Base-by-base conservation (phyloP, 92 coral and sea anemone species). In the Siderastrea radians region DNA sequence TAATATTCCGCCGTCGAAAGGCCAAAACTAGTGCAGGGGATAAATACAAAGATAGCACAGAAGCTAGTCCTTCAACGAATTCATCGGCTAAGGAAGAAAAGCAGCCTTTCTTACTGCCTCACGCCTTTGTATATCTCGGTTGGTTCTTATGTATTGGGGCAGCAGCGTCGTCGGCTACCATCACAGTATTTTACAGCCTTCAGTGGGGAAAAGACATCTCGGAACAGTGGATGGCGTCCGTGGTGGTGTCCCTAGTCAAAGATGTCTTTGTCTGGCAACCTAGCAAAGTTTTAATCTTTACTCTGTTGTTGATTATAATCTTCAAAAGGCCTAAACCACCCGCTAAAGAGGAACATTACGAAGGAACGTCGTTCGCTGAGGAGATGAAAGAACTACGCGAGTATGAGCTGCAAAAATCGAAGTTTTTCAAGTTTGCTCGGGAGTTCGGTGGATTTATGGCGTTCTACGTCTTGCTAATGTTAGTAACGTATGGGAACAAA, bases 211-310 rank as follows among this genome's bases (percentile, higher is more conserved):
- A 90, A 68, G 85, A 85, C 50, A 89, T 90, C 8, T 87, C 95
- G 1, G 95, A 95, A 52, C 96, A 95, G 67, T 95, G 98, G 98
- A 89, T 95, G 49, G 89, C 95, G 11, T 95, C 98, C 0, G 91
- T 95, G 1, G 82, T 90, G 87, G 86, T 95, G 3, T 95, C 98
- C 5, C 84, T 92, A 14, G 86, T 94, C 58, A 93, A 92, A 83
- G 98, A 95, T 44, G 90, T 95, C 38, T 77, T 95, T 59, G 60
- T 95, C 15, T 89, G 88, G 38, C 97, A 95, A 68, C 98, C 98
- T 38, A 55, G 83, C 26, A 95, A 93, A 89, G 98, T 96, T 4
- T 81, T 96, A 9, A 72, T 86, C 5, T 72, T 93, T 49, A 95
- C 98, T 66, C 78, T 94, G 2, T 76, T 95, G 1, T 72, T 95